phyloP scores from a whole-genome alignment of 2,113 vertebrate species.

The Athene noctua region DNA sequence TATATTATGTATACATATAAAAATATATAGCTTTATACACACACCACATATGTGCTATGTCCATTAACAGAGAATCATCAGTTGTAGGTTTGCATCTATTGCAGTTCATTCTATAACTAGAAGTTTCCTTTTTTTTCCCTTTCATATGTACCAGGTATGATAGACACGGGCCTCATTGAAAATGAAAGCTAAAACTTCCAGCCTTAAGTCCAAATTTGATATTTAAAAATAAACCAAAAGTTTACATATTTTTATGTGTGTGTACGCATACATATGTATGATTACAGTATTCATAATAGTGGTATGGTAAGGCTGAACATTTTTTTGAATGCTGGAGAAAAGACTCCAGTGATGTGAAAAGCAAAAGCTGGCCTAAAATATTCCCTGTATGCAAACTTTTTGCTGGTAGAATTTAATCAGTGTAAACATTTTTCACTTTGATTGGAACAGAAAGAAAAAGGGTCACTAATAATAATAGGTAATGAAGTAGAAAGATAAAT shows the following conservation, averaged over 20 bases:
- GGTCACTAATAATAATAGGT: constrained; percentile 17
- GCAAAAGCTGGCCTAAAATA: constrained; percentile 8
- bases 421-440: constrained; percentile 53
- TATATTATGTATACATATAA: neutral
- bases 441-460: constrained; percentile 27
- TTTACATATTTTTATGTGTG: neutral
- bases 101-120: neutral
- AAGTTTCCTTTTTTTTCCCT: constrained; percentile 17
- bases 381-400: neutral
- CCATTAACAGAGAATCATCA: neutral
- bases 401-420: constrained; percentile 33
- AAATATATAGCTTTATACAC: neutral
- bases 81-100: neutral
- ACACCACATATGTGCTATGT: neutral
- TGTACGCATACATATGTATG: neutral
- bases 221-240: neutral
- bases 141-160: neutral
- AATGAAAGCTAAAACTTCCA: neutral
- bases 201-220: neutral
- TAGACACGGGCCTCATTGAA: neutral
- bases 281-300: neutral
- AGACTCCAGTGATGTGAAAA: neutral
- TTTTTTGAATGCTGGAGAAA: neutral
- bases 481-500: constrained; percentile 9
- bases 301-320: neutral